Evolutionary conservation across 1,140 invertebrate genomes (phyloP).

Genomic region (Drosophila subpulchrella): DNA sequence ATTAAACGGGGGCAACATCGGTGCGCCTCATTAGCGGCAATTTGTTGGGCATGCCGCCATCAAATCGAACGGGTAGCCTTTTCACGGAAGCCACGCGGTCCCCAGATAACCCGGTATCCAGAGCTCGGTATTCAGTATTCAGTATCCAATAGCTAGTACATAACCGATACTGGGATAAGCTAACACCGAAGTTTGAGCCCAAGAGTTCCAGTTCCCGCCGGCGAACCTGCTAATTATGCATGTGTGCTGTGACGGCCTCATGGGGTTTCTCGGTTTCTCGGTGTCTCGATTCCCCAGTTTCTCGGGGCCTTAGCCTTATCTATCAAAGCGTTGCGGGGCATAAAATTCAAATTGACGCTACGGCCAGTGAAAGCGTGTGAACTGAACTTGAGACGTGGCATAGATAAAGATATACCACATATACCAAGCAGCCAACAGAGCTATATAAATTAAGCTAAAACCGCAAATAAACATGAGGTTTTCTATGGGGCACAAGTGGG

Average conservation of each 20-base stretch:
- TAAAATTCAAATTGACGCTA: conserved; percentile 69
- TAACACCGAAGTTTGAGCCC: conserved; percentile 4
- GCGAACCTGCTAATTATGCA: conserved; percentile 64
- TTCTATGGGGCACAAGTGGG: neutral
- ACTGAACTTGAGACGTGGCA: conserved; percentile 77
- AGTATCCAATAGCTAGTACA: conserved; percentile 7
- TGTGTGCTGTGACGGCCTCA: conserved; percentile 27
- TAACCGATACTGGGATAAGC: conserved; percentile 25
- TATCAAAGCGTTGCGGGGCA: conserved; percentile 60
- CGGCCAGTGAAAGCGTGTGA: conserved; percentile 81
- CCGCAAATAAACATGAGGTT: conserved; percentile 68
- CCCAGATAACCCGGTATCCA: conserved; percentile 44
- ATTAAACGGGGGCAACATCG: conserved; percentile 69
- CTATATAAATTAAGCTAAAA: conserved; percentile 53
- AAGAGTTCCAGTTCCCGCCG: conserved; percentile 27
- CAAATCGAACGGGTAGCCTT: conserved; percentile 56
- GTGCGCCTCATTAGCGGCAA: conserved; percentile 75
- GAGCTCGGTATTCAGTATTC: neutral
- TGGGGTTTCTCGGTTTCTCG: conserved; percentile 18
- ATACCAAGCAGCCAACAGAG: conserved; percentile 14
- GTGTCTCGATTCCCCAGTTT: neutral
- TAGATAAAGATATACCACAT: conserved; percentile 32
- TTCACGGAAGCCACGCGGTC: conserved; percentile 52
- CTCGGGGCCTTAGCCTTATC: conserved; percentile 39
- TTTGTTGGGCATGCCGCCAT: conserved; percentile 71